A percentile compares a stretch with the other conserved stretches of the same genome.
Conservation (phyloP, 2,113 vertebrate species). For the Nerophis ophidion region DNA sequence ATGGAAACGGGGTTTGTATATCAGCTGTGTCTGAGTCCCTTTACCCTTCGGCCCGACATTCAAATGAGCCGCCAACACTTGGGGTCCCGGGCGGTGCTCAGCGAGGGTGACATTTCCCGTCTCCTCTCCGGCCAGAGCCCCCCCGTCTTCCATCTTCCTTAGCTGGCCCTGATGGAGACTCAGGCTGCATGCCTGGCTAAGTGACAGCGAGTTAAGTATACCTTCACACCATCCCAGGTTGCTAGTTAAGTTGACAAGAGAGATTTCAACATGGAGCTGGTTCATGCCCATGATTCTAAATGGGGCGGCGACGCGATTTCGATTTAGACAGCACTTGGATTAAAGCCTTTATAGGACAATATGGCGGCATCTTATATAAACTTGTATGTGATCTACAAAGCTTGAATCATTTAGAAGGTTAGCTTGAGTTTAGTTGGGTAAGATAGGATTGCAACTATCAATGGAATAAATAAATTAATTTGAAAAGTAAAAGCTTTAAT, state of each 20-base stretch:
- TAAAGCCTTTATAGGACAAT: constrained; percentile 14
- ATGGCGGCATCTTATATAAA: background rate
- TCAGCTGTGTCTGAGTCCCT: constrained; percentile 48
- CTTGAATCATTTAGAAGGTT: too few relatives aligned
- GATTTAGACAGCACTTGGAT: constrained; percentile 31
- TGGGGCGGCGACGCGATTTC: constrained; percentile 33
- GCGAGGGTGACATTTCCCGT: constrained; percentile 70
- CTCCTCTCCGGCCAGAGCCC: constrained; percentile 59
- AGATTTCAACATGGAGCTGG: constrained; percentile 61
- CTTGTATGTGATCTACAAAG: background rate
- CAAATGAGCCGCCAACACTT: constrained; percentile 62
- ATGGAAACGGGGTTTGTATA: too few relatives aligned
- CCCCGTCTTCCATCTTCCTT: constrained; percentile 74
- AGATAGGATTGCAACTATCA: too few relatives aligned
- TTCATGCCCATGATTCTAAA: constrained; percentile 64
- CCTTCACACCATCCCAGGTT: constrained; percentile 66
- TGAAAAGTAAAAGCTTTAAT: too few relatives aligned
- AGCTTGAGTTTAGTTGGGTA: too few relatives aligned
- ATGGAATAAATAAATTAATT: too few relatives aligned
- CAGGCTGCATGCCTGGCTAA: constrained; percentile 68
- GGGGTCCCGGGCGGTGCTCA: constrained; percentile 58
- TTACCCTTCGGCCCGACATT: constrained; percentile 61
- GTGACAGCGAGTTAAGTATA: constrained; percentile 76
- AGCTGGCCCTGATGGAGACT: constrained; percentile 67
- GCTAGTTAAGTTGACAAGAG: constrained; percentile 71